phyloP scores from a whole-genome alignment of 1,140 invertebrate species.

The Panagrolaimus sp. region DNA sequence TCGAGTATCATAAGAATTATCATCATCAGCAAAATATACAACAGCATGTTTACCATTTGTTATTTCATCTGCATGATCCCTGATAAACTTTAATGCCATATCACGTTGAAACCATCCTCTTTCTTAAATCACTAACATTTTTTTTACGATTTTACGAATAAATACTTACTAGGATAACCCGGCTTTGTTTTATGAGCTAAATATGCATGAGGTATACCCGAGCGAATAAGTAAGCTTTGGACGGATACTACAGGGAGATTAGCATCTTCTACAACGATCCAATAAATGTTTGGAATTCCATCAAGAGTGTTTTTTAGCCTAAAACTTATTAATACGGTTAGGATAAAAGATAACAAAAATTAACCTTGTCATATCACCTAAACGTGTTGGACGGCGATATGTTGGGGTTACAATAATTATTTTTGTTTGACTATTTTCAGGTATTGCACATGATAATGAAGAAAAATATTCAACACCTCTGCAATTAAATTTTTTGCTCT shows the following conservation, averaged over 20 bases:
- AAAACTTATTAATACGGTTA: too few species aligned
- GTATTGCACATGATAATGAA: too few species aligned
- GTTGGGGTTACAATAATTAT: slow-evolving; percentile 23
- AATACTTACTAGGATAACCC: slow-evolving; percentile 13
- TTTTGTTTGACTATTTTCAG: too few species aligned
- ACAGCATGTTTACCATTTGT: slow-evolving; percentile 9
- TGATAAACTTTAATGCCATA: slow-evolving; percentile 20
- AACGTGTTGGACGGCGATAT: slow-evolving; percentile 5
- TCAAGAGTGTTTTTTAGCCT: slow-evolving; percentile 8
- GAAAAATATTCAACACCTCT: too few species aligned
- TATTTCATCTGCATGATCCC: not conserved
- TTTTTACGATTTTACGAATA: too few species aligned
- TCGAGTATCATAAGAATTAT: slow-evolving; percentile 21
- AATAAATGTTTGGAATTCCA: slow-evolving; percentile 13
- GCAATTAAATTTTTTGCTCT: too few species aligned
- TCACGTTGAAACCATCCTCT: slow-evolving; percentile 16
- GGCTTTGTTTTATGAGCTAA: not conserved
- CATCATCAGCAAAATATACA: slow-evolving; percentile 26
- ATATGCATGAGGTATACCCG: slow-evolving; percentile 14
- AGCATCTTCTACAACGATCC: slow-evolving; percentile 22
- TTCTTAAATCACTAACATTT: too few species aligned
- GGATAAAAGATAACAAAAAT: not conserved
- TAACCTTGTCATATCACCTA: slow-evolving; percentile 21
- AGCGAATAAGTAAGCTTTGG: not conserved
- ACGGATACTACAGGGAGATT: not conserved